Conservation (phyloP, 1,140 invertebrate species). For the Aphelenchoides fujianensis region DNA sequence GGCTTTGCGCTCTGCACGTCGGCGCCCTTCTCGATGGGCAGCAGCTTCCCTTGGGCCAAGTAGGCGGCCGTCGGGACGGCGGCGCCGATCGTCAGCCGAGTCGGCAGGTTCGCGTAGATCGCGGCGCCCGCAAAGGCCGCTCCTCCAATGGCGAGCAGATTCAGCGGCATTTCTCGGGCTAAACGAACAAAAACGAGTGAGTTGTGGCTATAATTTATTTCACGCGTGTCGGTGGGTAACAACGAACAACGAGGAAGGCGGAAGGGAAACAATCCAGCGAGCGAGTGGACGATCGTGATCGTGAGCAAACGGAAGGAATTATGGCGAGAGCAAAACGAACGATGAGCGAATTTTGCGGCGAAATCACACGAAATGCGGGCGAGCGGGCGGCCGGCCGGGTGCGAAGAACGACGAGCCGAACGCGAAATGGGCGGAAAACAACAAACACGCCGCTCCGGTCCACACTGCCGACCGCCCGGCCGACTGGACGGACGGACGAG, state of each 20-base stretch:
- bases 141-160: neutral
- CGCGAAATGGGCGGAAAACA: too few species aligned
- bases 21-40: slow-evolving; percentile 28
- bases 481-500: too few species aligned
- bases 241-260: neutral
- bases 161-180: neutral
- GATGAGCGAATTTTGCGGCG: too few species aligned
- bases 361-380: too few species aligned
- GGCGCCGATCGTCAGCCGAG: slow-evolving; percentile 33
- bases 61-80: slow-evolving; percentile 44
- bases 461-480: too few species aligned
- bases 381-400: too few species aligned
- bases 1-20: slow-evolving; percentile 7
- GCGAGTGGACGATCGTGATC: neutral
- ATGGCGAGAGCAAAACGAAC: too few species aligned
- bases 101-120: slow-evolving; percentile 50
- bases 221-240: too few species aligned
- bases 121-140: slow-evolving; percentile 43
- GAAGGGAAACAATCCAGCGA: neutral
- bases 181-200: neutral
- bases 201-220: neutral
- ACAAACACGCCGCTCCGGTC: too few species aligned
- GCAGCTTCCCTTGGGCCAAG: slow-evolving; percentile 34
- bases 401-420: too few species aligned
- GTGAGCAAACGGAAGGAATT: too few species aligned